Evolutionary conservation across 2,888 invertebrate species (phyloP).

Genomic region (Latrodectus hesperus): DNA sequence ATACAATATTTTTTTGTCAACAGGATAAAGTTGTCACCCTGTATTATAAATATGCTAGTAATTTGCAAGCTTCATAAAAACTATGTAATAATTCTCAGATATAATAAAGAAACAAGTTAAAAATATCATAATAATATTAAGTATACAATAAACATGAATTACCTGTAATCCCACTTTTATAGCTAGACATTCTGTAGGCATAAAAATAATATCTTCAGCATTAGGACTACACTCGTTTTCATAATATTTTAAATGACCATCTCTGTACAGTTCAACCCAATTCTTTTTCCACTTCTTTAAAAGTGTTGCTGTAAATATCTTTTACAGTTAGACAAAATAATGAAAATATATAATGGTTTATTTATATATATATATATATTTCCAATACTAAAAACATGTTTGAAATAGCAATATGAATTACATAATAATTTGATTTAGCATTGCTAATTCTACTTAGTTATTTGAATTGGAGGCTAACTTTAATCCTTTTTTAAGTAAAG

Average conservation of each 20-base stretch:
- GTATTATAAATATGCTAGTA: too few species aligned
- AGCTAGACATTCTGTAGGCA: constrained; percentile 72
- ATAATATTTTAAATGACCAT: constrained; percentile 74
- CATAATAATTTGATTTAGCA: neutral
- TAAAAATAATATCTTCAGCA: constrained; percentile 73
- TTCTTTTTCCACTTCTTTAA: constrained; percentile 74
- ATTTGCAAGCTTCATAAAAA: too few species aligned
- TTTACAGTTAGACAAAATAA: neutral
- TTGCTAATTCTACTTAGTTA: neutral
- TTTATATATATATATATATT: neutral
- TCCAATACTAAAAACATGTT: neutral
- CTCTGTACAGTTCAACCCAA: constrained; percentile 74
- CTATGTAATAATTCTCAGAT: neutral
- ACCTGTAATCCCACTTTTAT: constrained; percentile 73
- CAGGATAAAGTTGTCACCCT: too few species aligned
- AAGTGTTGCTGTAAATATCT: constrained; percentile 72
- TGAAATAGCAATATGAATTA: neutral
- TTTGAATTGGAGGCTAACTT: neutral
- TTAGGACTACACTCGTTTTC: constrained; percentile 73
- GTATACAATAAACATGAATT: constrained; percentile 25
- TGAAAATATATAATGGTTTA: neutral
- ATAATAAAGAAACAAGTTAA: neutral
- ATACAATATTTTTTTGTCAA: too few species aligned
- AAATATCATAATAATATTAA: neutral
- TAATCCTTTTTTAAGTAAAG: neutral